phyloP scores from a whole-genome alignment of 1,140 invertebrate genomes.

The Sarcophaga peregrina region DNA sequence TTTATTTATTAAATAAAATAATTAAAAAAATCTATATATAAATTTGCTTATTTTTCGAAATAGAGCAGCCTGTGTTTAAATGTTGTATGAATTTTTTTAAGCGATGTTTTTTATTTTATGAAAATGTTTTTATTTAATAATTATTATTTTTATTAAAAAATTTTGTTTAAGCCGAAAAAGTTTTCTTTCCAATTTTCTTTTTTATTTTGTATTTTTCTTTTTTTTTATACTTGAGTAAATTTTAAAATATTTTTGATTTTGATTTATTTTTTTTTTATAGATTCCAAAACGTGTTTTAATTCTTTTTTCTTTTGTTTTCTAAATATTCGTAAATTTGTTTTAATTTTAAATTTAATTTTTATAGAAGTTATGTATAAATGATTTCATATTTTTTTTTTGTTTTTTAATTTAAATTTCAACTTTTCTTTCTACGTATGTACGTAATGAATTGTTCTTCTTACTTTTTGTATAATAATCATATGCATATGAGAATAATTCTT shows the following conservation, averaged over 20 bases:
- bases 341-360: too few relatives aligned
- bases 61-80: too few relatives aligned
- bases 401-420: neutral
- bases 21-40: too few relatives aligned
- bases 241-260: constrained; percentile 32
- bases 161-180: neutral
- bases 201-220: neutral
- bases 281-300: constrained; percentile 1
- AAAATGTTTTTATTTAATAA: too few relatives aligned
- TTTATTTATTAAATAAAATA: too few relatives aligned
- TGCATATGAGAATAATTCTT: neutral
- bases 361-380: neutral
- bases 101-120: neutral
- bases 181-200: neutral
- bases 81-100: neutral
- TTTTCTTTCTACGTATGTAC: neutral
- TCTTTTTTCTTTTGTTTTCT: neutral
- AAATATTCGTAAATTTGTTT: neutral
- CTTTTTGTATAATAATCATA: neutral
- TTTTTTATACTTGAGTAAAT: constrained; percentile 24
- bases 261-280: constrained; percentile 19
- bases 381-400: neutral
- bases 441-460: neutral
- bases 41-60: too few relatives aligned
- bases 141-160: neutral